These are phyloP conservation scores for Discoglossus pictus DNA, from an alignment of 2,797 vertebrate species.

Conservation along the genomic window DNA sequence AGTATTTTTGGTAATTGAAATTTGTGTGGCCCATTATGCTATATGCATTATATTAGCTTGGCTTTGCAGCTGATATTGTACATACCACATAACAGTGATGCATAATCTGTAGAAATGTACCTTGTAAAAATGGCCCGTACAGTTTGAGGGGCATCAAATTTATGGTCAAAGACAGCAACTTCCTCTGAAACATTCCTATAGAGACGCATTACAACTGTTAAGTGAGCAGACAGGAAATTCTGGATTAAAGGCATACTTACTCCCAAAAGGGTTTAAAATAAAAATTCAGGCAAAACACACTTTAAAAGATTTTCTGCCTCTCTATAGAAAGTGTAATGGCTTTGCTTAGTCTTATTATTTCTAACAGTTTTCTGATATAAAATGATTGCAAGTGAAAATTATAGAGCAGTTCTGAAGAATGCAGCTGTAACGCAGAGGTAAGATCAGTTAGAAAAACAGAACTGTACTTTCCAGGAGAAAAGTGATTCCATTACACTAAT, in stretches of 20 bases:
- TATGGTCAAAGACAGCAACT: slow-evolving; percentile 43
- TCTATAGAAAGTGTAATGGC: not conserved
- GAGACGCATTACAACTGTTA: slow-evolving; percentile 45
- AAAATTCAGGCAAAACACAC: slow-evolving; percentile 13
- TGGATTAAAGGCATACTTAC: slow-evolving; percentile 30
- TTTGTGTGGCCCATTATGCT: no score
- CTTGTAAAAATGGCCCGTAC: slow-evolving; percentile 15
- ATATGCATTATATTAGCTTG: no score
- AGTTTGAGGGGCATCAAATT: slow-evolving; percentile 30
- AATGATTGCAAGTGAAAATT: no score
- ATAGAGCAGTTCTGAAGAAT: no score
- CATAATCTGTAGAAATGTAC: slow-evolving; percentile 16
- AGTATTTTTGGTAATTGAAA: no score
- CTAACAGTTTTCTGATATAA: no score
- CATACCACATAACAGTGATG: slow-evolving; percentile 24
- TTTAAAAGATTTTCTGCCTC: slow-evolving; percentile 10
- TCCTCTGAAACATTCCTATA: slow-evolving; percentile 46
- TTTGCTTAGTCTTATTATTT: no score
- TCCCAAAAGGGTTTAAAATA: slow-evolving; percentile 35
- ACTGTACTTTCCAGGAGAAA: no score
- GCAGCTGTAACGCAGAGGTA: no score
- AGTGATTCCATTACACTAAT: no score
- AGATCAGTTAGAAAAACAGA: no score
- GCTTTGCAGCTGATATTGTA: slow-evolving; percentile 35
- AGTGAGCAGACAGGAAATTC: slow-evolving; percentile 47